Percentiles rank a stretch among this genome's conserved stretches.
Conservation (phyloP, 2,113 vertebrate genomes). For the Ceuthmochares aereus region DNA sequence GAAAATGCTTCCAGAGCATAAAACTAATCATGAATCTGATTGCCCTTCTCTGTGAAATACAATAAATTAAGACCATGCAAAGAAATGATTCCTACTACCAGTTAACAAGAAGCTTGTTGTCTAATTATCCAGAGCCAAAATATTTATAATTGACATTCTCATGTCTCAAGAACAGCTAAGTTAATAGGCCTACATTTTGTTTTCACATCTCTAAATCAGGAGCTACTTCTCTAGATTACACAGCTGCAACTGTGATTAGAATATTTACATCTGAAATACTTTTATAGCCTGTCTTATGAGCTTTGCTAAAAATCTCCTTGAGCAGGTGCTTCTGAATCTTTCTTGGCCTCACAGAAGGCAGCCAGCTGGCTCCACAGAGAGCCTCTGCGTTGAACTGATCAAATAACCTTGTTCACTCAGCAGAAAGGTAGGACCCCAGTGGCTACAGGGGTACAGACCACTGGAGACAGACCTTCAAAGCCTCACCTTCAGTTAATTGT, state of each 20-base stretch:
- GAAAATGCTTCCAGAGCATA: background rate
- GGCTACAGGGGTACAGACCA: background rate
- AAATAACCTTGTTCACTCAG: background rate
- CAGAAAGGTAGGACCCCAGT: background rate
- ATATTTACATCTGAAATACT: background rate
- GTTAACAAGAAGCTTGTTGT: conserved; percentile 31
- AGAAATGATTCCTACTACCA: conserved; percentile 1
- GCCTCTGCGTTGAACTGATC: background rate
- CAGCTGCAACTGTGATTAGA: background rate
- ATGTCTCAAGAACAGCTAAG: background rate
- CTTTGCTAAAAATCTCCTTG: background rate
- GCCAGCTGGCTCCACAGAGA: background rate
- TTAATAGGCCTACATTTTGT: background rate
- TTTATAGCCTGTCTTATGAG: background rate
- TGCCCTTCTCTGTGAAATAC: background rate
- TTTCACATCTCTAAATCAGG: background rate
- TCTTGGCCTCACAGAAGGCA: background rate
- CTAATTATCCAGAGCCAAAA: conserved; percentile 19
- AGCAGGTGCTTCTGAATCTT: background rate
- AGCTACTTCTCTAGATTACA: background rate
- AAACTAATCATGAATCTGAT: background rate
- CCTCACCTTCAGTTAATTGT: background rate
- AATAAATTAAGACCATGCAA: conserved; percentile 6
- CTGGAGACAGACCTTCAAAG: background rate
- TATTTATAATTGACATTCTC: background rate